Evolutionary conservation across 2,113 vertebrate genomes (phyloP), one percentile per base, ranked within the genome.

Genomic region (Odontophorus gujanensis): DNA sequence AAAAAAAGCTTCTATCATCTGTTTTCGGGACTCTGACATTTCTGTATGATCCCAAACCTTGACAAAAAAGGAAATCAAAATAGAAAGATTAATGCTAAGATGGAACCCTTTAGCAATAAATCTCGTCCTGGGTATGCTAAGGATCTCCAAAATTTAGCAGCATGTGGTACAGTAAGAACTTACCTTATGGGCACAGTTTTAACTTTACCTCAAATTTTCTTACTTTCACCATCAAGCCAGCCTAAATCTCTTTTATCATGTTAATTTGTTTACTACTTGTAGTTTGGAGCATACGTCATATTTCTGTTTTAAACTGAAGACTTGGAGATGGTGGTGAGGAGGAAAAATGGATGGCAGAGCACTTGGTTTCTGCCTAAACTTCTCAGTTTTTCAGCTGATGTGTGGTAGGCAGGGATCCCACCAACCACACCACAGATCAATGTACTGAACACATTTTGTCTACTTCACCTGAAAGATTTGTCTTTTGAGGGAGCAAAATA

Each of bases 1-100:
- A 28, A 32, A 30, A 18, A 48, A 90, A 93, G 28, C 40, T 53
- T 18, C 42, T 76, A 69, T 71, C 94, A 89, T 89, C 91, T 96
- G 66, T 81, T 95, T 85, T 81, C 28, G 51, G 36, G 30, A 71
- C 62, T 76, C 57, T 20, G 57, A 77, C 10, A 73, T 79, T 78
- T 67, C 72, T 19, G 2, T 19, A 32, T 12, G 13, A 66, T 15
- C 47, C 18, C 59, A 36, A 75, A 40, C n/a, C 47, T 43, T 63
- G 4, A 85, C 17, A 68, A 80, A 85, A 9, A 85, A 22, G 30
- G 83, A 94, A 92, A 62, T 74, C 53, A 91, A 93, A 47, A 15
- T 22, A 89, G 22, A 67, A 81, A 82, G 81, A 67, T 36, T 68
- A 63, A 75, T 82, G 71, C 24, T 63, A 82, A 19, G 15, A 58